Conservation (phyloP, 2,888 invertebrate species). For the Melinopterus prodromus region DNA sequence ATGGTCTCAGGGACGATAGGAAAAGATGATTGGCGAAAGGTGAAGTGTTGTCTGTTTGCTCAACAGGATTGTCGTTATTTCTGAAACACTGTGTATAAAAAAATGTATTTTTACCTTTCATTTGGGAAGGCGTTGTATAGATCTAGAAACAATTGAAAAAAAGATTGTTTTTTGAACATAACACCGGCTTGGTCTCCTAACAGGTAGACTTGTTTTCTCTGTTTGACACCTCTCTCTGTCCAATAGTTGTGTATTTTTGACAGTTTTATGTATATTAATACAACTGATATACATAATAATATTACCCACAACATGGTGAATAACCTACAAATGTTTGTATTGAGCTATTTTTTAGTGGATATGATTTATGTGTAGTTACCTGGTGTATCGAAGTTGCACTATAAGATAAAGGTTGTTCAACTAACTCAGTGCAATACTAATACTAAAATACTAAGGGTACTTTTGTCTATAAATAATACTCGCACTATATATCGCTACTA, state of each 20-base stretch:
- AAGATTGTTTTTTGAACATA: constrained; percentile 29
- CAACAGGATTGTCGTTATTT: no score
- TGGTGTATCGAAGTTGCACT: no score
- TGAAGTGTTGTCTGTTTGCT: no score
- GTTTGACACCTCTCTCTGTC: constrained; percentile 34
- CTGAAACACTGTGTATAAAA: constrained; percentile 27
- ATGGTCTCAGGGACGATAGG: no score
- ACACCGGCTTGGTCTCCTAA: constrained; percentile 35
- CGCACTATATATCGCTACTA: not conserved
- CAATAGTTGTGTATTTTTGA: constrained; percentile 36
- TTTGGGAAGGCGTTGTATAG: constrained; percentile 32
- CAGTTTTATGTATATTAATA: constrained; percentile 15
- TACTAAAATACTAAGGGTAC: not conserved
- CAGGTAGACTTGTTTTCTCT: constrained; percentile 33
- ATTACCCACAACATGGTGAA: not conserved
- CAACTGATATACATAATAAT: not conserved
- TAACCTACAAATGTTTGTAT: not conserved
- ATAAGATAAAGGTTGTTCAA: no score
- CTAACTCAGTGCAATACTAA: no score
- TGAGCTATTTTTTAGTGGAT: no score
- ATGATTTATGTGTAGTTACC: no score
- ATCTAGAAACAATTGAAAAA: constrained; percentile 22
- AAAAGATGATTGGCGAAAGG: no score
- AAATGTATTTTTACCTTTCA: constrained; percentile 30
- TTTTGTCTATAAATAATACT: not conserved